A percentile compares a stretch with the other conserved stretches of the same genome.
These are phyloP conservation scores for Magallana gigas DNA, from an alignment of 1,140 invertebrate species.

Conservation along the genomic window DNA sequence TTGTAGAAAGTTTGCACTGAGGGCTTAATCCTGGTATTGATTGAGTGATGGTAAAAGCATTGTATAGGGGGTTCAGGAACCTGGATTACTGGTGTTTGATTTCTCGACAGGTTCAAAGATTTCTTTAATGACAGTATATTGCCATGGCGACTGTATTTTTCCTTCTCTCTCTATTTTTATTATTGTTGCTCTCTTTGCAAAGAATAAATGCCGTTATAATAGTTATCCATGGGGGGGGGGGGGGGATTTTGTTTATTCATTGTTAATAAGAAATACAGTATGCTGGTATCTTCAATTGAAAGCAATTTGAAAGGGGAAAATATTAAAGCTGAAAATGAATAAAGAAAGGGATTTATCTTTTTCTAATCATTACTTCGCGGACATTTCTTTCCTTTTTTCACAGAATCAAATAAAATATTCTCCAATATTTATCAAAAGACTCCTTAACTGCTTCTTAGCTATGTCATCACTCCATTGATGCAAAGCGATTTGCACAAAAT, in stretches of 20 bases:
- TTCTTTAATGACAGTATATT: constrained; percentile 24
- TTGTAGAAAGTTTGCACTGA: constrained; percentile 8
- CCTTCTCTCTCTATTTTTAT: not conserved
- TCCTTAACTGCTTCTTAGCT: constrained; percentile 84
- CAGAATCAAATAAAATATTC: no score
- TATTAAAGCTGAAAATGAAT: no score
- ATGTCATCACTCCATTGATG: constrained; percentile 99
- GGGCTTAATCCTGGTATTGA: constrained; percentile 23
- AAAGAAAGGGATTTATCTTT: no score
- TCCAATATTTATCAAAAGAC: no score
- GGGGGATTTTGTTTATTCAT: no score
- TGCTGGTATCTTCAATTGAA: no score
- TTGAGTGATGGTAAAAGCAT: constrained; percentile 19
- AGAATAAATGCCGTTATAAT: no score
- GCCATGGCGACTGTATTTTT: constrained; percentile 17
- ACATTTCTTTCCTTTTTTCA: no score
- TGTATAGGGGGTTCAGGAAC: constrained; percentile 14
- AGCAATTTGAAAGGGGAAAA: no score
- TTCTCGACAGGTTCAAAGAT: constrained; percentile 31
- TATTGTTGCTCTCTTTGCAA: not conserved
- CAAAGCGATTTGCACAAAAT: constrained; percentile 99
- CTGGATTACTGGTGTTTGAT: constrained; percentile 3
- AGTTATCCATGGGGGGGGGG: no score
- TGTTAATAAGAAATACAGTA: no score
- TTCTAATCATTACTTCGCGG: no score